Conservation (phyloP, 2,113 vertebrate species). For the Felis catus region F.catus_Fca126_mat1.0 CM031413.1:157069501-157070000, state of each 20-base stretch:
- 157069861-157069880: not conserved
- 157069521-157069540: too few species aligned
- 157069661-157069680: not conserved
- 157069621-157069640: not conserved
- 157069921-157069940: not conserved
- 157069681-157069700: not conserved
- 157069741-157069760: not conserved
- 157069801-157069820: not conserved
- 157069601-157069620: not conserved
- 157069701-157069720: not conserved
- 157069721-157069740: not conserved
- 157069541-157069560: too few species aligned
- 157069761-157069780: not conserved
- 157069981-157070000: too few species aligned
- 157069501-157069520: too few species aligned
- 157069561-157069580: too few species aligned
- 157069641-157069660: not conserved
- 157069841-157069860: not conserved
- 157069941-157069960: not conserved
- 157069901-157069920: not conserved
- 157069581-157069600: too few species aligned
- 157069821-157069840: not conserved
- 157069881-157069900: not conserved
- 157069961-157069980: too few species aligned
- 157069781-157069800: not conserved